Percentiles rank a stretch among this genome's conserved stretches.
These are phyloP conservation scores for Salpingus planirostris DNA, from an alignment of 2,888 invertebrate genomes.

Conservation along the genomic window DNA sequence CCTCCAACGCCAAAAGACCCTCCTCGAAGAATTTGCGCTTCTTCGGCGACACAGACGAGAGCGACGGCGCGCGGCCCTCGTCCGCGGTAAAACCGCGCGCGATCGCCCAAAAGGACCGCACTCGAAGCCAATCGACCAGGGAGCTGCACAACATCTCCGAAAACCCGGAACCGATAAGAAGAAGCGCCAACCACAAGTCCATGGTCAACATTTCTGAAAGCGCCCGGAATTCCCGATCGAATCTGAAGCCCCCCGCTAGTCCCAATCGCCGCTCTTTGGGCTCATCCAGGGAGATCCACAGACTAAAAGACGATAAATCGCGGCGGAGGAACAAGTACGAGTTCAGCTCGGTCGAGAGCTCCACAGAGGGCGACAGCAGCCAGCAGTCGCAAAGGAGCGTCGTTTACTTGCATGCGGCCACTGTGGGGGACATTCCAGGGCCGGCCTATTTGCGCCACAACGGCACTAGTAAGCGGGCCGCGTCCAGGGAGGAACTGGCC, in stretches of 20 bases:
- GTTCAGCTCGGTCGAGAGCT: constrained; percentile 53
- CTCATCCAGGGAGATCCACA: constrained; percentile 32
- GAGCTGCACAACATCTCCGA: constrained; percentile 50
- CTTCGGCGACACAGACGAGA: constrained; percentile 75
- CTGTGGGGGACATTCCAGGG: constrained; percentile 79
- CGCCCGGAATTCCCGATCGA: constrained; percentile 28
- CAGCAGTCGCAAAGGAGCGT: constrained; percentile 76
- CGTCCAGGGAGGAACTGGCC: constrained; percentile 68
- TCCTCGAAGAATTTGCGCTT: constrained; percentile 67
- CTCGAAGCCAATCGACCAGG: constrained; percentile 37
- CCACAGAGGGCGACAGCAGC: constrained; percentile 67
- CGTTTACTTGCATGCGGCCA: constrained; percentile 77
- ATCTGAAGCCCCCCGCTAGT: constrained; percentile 37
- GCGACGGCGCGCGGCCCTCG: constrained; percentile 43
- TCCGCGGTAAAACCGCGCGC: constrained; percentile 23
- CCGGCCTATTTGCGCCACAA: constrained; percentile 45
- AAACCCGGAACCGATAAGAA: constrained; percentile 34
- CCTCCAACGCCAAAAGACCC: too few relatives aligned
- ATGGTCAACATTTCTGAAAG: constrained; percentile 31
- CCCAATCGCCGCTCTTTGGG: constrained; percentile 26
- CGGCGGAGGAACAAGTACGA: constrained; percentile 40
- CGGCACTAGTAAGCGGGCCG: constrained; percentile 53
- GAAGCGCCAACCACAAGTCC: constrained; percentile 42
- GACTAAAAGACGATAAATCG: constrained; percentile 40
- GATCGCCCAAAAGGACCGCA: constrained; percentile 17